These are phyloP conservation scores for Hemicentrotus pulcherrimus DNA, from an alignment of 35 echinoderm and acorn worm species.

Conservation along the genomic window DNA sequence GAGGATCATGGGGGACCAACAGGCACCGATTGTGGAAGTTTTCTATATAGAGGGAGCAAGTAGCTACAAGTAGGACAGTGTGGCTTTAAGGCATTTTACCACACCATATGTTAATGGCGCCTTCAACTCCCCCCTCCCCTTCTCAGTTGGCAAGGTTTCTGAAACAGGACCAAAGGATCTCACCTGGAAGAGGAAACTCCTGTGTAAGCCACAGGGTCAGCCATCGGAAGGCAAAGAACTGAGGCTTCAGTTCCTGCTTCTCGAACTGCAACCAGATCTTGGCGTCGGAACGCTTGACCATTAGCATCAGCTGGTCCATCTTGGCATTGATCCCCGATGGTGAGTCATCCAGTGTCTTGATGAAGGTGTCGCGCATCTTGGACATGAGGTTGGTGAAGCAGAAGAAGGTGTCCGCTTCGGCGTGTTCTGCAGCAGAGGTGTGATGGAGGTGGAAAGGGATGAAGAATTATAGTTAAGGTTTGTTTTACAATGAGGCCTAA, in stretches of 20 bases:
- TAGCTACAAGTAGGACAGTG: too few relatives aligned
- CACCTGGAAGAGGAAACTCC: slow-evolving; percentile 73
- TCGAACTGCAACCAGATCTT: slow-evolving; percentile 64
- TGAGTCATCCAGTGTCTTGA: slow-evolving; percentile 94
- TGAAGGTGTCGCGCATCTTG: slow-evolving; percentile 92
- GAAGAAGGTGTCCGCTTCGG: slow-evolving; percentile 96
- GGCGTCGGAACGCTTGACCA: slow-evolving; percentile 70
- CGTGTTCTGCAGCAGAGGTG: slow-evolving; percentile 85
- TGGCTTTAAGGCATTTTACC: too few relatives aligned
- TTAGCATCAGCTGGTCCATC: slow-evolving; percentile 74
- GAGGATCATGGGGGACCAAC: too few relatives aligned
- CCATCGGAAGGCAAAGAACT: slow-evolving; percentile 94
- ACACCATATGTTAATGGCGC: too few relatives aligned
- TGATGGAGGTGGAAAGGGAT: background rate
- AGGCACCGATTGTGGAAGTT: too few relatives aligned
- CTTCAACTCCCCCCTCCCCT: too few relatives aligned
- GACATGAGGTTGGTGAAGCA: slow-evolving; percentile 99
- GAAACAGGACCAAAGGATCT: background rate
- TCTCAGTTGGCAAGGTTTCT: too few relatives aligned
- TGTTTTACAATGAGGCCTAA: too few relatives aligned
- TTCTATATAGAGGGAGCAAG: too few relatives aligned
- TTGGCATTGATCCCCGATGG: slow-evolving; percentile 86
- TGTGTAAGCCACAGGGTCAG: slow-evolving; percentile 87
- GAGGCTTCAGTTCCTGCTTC: slow-evolving; percentile 76
- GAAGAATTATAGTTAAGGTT: background rate